phyloP scores from a whole-genome alignment of 2,113 vertebrate species.

The Sinocyclocheilus anshuiensis region DNA sequence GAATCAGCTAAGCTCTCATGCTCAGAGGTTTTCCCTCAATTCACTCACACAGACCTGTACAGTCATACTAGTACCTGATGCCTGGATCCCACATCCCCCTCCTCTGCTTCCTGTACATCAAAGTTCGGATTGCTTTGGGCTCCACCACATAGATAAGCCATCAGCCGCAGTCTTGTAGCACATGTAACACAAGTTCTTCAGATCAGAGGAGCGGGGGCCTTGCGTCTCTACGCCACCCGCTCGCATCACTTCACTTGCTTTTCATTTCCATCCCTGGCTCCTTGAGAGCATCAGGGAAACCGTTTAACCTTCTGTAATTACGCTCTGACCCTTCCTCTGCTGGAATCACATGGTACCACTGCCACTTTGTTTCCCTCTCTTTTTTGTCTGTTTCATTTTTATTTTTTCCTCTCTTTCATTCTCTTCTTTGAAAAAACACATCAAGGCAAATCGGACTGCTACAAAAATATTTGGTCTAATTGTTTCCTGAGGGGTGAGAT shows the following conservation, averaged over 20 bases:
- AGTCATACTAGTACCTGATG: constrained; percentile 3
- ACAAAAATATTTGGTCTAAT: constrained; percentile 66
- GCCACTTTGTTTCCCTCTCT: constrained; percentile 51
- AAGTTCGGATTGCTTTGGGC: constrained; percentile 58
- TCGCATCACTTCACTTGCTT: constrained; percentile 47
- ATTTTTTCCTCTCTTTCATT: constrained; percentile 37
- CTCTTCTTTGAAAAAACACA: constrained; percentile 68
- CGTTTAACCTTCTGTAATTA: constrained; percentile 76
- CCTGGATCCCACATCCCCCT: not conserved
- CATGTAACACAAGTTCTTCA: constrained; percentile 48
- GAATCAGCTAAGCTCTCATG: constrained; percentile 25
- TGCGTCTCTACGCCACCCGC: constrained; percentile 49
- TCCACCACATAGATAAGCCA: constrained; percentile 56
- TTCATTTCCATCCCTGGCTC: constrained; percentile 65
- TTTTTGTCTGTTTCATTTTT: constrained; percentile 53
- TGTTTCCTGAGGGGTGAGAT: constrained; percentile 60
- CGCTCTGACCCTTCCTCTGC: constrained; percentile 65
- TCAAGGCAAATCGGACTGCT: constrained; percentile 62
- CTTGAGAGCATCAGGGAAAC: constrained; percentile 59
- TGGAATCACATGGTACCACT: constrained; percentile 57
- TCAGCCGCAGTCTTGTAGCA: constrained; percentile 38
- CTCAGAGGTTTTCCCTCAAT: constrained; percentile 1
- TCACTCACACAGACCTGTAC: constrained; percentile 18
- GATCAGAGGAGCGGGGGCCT: constrained; percentile 53
- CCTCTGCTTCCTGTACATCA: constrained; percentile 52